Evolutionary conservation across 2,888 invertebrate genomes (phyloP).

Genomic region (Nowickia ferox): DNA sequence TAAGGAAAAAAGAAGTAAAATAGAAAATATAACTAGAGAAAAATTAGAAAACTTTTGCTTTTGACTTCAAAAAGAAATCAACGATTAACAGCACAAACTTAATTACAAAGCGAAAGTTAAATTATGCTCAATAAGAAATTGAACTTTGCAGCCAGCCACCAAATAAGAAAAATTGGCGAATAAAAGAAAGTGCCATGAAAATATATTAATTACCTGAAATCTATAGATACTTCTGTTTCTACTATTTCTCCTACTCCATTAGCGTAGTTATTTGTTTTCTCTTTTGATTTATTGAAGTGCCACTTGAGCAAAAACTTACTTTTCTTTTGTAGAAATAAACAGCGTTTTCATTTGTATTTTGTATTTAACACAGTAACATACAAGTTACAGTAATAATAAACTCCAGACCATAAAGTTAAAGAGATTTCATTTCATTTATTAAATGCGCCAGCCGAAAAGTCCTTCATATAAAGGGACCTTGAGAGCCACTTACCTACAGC

Average conservation of each 20-base stretch:
- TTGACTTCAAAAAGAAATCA: constrained; percentile 31
- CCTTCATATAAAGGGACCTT: not conserved
- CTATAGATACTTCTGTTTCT: not conserved
- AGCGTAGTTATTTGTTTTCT: not conserved
- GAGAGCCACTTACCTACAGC: not conserved
- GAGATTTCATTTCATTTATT: constrained; percentile 44
- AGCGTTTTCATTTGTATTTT: not conserved
- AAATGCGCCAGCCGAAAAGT: constrained; percentile 2
- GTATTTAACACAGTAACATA: not conserved
- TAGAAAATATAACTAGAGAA: not conserved
- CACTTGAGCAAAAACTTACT: constrained; percentile 13
- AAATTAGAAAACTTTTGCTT: constrained; percentile 13
- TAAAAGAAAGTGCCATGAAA: not conserved
- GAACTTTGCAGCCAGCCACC: not conserved
- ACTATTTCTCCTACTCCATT: not conserved
- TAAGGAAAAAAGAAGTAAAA: no score
- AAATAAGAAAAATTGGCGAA: constrained; percentile 15
- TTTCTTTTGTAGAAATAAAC: constrained; percentile 22
- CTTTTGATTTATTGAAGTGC: constrained; percentile 35
- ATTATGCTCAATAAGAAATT: constrained; percentile 31
- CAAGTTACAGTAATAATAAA: constrained; percentile 19
- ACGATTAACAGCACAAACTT: constrained; percentile 49
- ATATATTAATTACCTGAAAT: constrained; percentile 50
- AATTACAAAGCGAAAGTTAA: constrained; percentile 48
- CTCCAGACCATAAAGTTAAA: constrained; percentile 28